Base-by-base conservation (phyloP, 2,888 invertebrate genomes). In the Amphipyra tragopoginis region DNA sequence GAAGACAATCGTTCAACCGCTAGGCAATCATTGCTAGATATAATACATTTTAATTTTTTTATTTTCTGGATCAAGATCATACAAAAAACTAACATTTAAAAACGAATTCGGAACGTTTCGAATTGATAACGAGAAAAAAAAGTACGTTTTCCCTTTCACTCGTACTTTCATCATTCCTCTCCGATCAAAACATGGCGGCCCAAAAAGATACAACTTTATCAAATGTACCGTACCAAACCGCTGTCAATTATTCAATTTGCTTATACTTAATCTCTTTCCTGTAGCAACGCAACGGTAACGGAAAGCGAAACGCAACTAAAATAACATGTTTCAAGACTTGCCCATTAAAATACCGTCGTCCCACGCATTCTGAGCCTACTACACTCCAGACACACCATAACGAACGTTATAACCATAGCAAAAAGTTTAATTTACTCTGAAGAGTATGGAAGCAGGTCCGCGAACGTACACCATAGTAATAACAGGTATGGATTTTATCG, bases 311-410 rank as follows among this genome's bases (percentile, higher is more conserved):
- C 54, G 67, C 61, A 78, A 78, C 72, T 65, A 70, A 78, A 78
- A 79, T 79, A 81, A 73, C 80, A 78, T 79, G 78, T 74, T 78
- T 57, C 69, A 72, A 68, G 75, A 75, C 85, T 77, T 79, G 83
- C 75, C 85, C 83, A 90, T 90, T 89, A 90, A 89, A 87, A 90
- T 90, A 88, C 89, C 89, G 77, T 68, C 75, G 68, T 56, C 84
- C 86, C 82, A 87, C 87, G 86, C 85, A 78, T 75, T 67, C 63
- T 51, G 57, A 78, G 65, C 78, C 72, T 70, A 72, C 61, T 51
- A 57, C 48, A 36, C 29, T 42, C 29, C 15, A 21, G 56, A 56
- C 80, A 73, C 57, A 60, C 78, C 53, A 79, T 84, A 81, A 81
- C 74, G 69, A 61, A 75, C 78, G 78, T 80, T 88, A 82, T 79